A percentile compares a stretch with the other conserved stretches of the same genome.
Evolutionary conservation across 2,113 vertebrate genomes (phyloP).

Genomic region (Psephotus haematonotus): DNA sequence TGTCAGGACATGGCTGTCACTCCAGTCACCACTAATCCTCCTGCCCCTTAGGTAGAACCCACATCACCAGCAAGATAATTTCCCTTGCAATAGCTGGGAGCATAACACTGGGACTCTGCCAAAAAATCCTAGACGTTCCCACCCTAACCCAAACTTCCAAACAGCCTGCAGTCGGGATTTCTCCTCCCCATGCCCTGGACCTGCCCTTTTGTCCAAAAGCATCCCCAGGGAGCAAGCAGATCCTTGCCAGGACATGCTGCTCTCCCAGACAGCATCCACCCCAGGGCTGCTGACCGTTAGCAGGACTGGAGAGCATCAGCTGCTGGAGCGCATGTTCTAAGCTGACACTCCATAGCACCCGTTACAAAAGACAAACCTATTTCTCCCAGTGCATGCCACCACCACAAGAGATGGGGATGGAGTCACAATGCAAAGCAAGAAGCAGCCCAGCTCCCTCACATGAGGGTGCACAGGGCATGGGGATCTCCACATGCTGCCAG

Average conservation of each 20-base stretch:
- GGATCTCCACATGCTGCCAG: fast-evolving
- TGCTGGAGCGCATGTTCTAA: fast-evolving
- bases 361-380: not conserved
- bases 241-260: not conserved
- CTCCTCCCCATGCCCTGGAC: not conserved
- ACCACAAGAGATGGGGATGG: not conserved
- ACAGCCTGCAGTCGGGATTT: not conserved
- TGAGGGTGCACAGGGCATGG: not conserved
- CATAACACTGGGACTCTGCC: not conserved
- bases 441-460: fast-evolving
- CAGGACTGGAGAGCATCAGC: not conserved
- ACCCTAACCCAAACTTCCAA: not conserved
- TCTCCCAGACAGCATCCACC: not conserved
- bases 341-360: not conserved
- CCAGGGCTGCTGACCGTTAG: fast-evolving
- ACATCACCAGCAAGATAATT: fast-evolving
- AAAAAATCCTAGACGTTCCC: not conserved
- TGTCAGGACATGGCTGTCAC: not conserved
- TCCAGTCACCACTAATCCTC: not conserved
- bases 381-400: not conserved
- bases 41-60: not conserved
- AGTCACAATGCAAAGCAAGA: not conserved
- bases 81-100: not conserved
- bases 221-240: not conserved
- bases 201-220: not conserved